Evolutionary conservation across 1,140 invertebrate species (phyloP), one percentile per base, ranked within the genome.

Genomic region (Sweltsa coloradensis): DNA sequence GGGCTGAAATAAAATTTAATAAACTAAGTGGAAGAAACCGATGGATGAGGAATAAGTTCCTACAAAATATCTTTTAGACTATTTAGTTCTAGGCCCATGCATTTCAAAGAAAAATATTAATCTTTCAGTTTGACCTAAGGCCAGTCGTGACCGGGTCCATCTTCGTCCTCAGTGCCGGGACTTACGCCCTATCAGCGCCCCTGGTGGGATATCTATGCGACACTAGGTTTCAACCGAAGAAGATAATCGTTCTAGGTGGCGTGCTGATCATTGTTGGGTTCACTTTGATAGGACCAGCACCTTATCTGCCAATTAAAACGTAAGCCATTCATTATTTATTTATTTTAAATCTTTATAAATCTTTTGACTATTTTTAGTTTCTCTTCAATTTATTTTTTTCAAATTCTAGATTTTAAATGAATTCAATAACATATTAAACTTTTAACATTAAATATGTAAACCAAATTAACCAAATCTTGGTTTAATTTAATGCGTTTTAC

Each of bases 91-190:
- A n/a, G n/a, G n/a, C n/a, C n/a, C n/a, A n/a, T n/a, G n/a, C n/a
- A n/a, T n/a, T n/a, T n/a, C n/a, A 31, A n/a, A 31, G n/a, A n/a
- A 9, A 31, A 31, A 31, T 9, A 31, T 31, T 31, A 18, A 7
- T 5, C 2, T 34, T 34, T 9, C 53, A 74, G 68, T 76, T 77
- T 53, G 55, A 63, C 39, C 56, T 78, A 13, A 61, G 60, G 1
- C 70, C 75, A 6, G 56, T 73, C 7, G 46, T 66, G 26, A 64
- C 74, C 26, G 75, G 76, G 3, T 36, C 71, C 4, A 64, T 72
- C 54, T 76, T 76, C 53, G 58, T 76, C 5, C 61, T 75, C 4
- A 70, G 64, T 52, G 74, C 73, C 18, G 68, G 62, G 4, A 65
- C 68, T 22, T 76, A 76, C 52, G 72, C 71, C 1, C n/a, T 71